These are phyloP conservation scores for Sarcophaga subvicina DNA, from an alignment of 2,888 invertebrate genomes.

Conservation along the genomic window DNA sequence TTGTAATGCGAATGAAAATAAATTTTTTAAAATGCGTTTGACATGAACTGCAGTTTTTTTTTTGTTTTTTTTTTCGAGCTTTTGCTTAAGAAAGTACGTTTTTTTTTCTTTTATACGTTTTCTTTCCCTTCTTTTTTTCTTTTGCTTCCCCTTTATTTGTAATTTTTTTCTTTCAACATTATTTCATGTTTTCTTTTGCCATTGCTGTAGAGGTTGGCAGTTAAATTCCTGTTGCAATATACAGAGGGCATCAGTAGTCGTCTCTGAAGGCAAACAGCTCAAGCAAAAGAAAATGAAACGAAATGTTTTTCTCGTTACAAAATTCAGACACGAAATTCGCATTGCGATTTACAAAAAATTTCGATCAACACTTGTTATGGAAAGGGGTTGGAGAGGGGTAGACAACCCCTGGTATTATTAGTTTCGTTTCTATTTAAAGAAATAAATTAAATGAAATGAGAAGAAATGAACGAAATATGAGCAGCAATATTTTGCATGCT, in stretches of 20 bases:
- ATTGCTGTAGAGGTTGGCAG: background rate
- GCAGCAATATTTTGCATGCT: background rate
- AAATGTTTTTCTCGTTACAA: background rate
- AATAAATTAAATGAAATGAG: conserved; percentile 37
- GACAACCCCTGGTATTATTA: background rate
- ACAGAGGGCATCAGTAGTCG: background rate
- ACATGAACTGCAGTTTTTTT: conserved; percentile 46
- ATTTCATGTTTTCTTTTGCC: background rate
- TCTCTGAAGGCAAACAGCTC: background rate
- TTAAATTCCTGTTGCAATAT: background rate
- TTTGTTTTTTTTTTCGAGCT: background rate
- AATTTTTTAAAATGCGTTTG: conserved; percentile 51
- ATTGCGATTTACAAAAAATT: background rate
- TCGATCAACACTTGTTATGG: background rate
- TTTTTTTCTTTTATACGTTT: background rate
- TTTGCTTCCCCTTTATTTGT: conserved; percentile 5
- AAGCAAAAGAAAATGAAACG: conserved; percentile 43
- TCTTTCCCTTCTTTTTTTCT: background rate
- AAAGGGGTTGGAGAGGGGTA: background rate
- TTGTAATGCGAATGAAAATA: background rate
- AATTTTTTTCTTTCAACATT: too few species aligned
- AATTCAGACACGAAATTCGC: conserved; percentile 6
- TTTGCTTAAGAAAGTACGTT: conserved; percentile 25
- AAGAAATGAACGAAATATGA: background rate
- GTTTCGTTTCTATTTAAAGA: background rate